Base-by-base conservation (phyloP, 30 jellyfish, hydroid and myxozoan genomes). In the Catostylus mosaicus region DNA sequence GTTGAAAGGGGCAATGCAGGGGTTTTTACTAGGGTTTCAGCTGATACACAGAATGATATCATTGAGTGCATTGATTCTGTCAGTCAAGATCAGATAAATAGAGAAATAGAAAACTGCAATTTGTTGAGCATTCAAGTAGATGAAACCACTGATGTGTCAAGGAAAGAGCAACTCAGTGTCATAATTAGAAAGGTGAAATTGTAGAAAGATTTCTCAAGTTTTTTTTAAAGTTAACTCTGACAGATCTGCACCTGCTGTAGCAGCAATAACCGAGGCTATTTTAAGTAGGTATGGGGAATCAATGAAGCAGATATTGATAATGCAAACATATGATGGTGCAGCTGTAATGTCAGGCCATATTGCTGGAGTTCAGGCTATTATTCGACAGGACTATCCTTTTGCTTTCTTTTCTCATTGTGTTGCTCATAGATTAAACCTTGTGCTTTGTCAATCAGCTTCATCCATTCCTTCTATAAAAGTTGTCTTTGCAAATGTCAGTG, bases 241-340 rank as follows among this genome's bases (percentile, higher is more conserved):
- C 43, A 80, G 90, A 47, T n/a, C 85, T 38, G 73, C 89, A 14
- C 63, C 82, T 12, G 84, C 85, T 34, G 60, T 61, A 3, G 34
- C 64, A 35, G 82, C 60, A 22, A 65, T 63, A 40, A 48, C 64
- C 33, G 64, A 80, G 26, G 31, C 38, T 24, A 65, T 48, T 40
- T 22, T 80, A 12, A 51, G 43, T 29, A 64, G 27, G 24, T 65
- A 40, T 36, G 86, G 75, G 19, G 72, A 50, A 7, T 77, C 89
- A 12, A 33, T 80, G 8, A 43, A 66, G 35, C 30, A 64, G 29
- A 80, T 63, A 45, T 67, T 80, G 86, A 80, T 63, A n/a, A 80
- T 80, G 84, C 90, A 80, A 35, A 80, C 84, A 10, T 80, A 80
- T 66, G 85, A 80, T 80, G 90, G 73, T 30, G 84, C 84, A 3